phyloP scores from a whole-genome alignment of 2,888 invertebrate species.

The Autographa gamma region DNA sequence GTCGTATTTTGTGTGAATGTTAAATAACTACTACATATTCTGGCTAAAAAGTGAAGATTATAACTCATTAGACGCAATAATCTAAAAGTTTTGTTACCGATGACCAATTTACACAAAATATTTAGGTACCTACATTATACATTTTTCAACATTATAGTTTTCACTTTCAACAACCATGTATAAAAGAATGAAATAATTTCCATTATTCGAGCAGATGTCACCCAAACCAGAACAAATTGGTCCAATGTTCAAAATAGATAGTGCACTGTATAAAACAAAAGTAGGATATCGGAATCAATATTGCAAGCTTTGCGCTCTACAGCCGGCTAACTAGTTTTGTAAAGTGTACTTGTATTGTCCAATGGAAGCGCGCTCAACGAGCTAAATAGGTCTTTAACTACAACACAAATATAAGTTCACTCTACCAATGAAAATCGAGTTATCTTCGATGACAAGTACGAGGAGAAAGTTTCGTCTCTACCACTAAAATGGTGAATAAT shows the following conservation, averaged over 20 bases:
- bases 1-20: neutral
- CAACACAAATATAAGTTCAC: conserved; percentile 35
- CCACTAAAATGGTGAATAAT: neutral
- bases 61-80: too few species aligned
- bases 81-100: neutral
- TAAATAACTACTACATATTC: neutral
- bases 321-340: conserved; percentile 47
- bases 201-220: neutral
- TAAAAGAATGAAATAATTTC: neutral
- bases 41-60: neutral
- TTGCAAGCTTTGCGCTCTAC: conserved; percentile 42
- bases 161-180: neutral
- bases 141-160: neutral
- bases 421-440: conserved; percentile 36
- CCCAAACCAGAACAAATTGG: conserved; percentile 15
- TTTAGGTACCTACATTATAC: neutral
- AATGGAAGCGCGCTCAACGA: conserved; percentile 40
- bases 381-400: conserved; percentile 46
- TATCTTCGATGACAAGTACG: conserved; percentile 8
- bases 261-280: conserved; percentile 26
- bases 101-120: neutral
- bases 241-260: conserved; percentile 29
- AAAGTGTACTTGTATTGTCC: conserved; percentile 48
- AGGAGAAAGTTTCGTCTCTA: neutral
- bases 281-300: conserved; percentile 49